Evolutionary conservation across 2,113 vertebrate genomes (phyloP), one percentile per base, ranked within the genome.

Genomic region (Indicator maculatus): DNA sequence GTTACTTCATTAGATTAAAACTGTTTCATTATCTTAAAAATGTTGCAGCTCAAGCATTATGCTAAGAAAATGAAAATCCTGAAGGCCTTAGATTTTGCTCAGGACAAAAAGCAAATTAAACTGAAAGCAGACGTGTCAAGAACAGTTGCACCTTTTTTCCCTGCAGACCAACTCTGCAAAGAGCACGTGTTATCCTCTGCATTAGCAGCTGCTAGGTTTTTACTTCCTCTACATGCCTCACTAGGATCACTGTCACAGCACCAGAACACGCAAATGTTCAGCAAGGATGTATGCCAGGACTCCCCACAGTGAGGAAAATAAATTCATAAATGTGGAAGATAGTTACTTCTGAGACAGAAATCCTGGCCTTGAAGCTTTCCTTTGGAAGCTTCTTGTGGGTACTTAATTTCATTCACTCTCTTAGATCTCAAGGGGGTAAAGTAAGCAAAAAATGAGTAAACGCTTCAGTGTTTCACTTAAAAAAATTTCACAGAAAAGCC

Each of bases 151-250:
- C 55, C 36, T 69, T 63, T 65, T 92, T 41, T 41, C 14, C 30
- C 58, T 73, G n/a, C n/a, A 66, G 50, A 33, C 2, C 18, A 75
- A 2, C 9, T 66, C 52, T 33, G 50, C n/a, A 55, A 72, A 45
- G 10, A 67, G 4, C 0, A 0, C 0, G 0, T 56, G 2, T 18
- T 92, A 28, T 47, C 23, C 1, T 4, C 59, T 65, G 2, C 23
- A 6, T 63, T 76, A 52, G 20, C 27, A 69, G 18, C 36, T 67
- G 10, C 13, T 44, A 16, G n/a, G 7, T 16, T 24, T 26, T 39
- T 41, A 24, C 21, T 76, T 28, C 3, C 5, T 60, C 55, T 50
- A 1, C 2, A 1, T 55, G 18, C 8, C 30, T 84, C 18, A n/a
- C 21, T 36, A 69, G 56, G 52, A 73, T 27, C 21, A 26, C 8